Base-by-base conservation (phyloP, 2,113 vertebrate genomes). In the Opisthocomus hoazin region DNA sequence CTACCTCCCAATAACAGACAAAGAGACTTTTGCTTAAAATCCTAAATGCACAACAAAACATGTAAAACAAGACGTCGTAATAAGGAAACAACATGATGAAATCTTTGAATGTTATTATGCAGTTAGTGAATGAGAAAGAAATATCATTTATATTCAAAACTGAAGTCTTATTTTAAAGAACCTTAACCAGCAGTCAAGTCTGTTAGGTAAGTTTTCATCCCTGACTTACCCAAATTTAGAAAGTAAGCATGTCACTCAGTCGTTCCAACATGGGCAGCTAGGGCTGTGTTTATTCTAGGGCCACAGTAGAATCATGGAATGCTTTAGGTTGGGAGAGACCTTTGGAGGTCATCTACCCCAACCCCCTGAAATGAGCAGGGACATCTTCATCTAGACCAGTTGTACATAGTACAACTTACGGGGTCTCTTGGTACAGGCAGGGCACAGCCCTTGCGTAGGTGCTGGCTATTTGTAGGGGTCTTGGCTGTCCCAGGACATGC, bases 371-470 rank as follows among this genome's bases (percentile, higher is more conserved):
- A 15, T 43, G 43, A 43, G 43, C 43, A 43, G 43, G 43, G 43
- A 43, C 43, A 43, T 15, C 43, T 12, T 43, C 15, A 43, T 15
- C 43, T 15, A 43, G 43, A 43, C 15, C 43, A 43, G 43, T n/a
- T n/a, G n/a, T n/a, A n/a, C n/a, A 1, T 37, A 26, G 36, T 53
- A 24, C 32, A 4, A 53, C 48, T 34, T 13, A 2, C 0, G 0
- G 75, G 29, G 32, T 76, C 69, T 56, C 63, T 30, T 24, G 39
- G 15, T 79, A 12, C 43, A 54, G 57, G 50, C 22, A 76, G 34
- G 37, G 11, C 29, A 37, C 37, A 56, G 66, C 27, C 76, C 18
- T 75, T 56, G 61, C 30, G 3, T 8, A 66, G 32, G 27, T 58
- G n/a, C 24, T 48, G 57, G 43, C 36, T 39, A 0, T 27, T 12